Base-by-base conservation (phyloP, 2,888 invertebrate genomes). In the Rhagium mordax region DNA sequence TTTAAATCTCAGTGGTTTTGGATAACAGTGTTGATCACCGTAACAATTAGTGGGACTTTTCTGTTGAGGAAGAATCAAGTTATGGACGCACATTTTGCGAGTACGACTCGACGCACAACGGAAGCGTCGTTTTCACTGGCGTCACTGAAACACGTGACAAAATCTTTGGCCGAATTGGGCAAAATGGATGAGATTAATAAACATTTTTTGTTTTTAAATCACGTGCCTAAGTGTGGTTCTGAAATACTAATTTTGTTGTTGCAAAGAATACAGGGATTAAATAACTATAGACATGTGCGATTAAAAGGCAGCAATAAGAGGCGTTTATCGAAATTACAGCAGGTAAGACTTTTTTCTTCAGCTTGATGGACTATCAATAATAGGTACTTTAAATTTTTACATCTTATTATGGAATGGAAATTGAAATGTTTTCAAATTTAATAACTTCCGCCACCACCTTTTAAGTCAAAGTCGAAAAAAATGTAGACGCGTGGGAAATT, bases 191-290 rank as follows among this genome's bases (percentile, higher is more conserved):
- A 88, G 77, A 86, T 88, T 59, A 90, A 89, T 82, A 86, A 87
- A 64, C 88, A 90, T 81, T 87, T 91, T 70, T 81, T 92, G 65
- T 90, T 92, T 86, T 88, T 92, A 80, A 92, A 92, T 78, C 87
- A 90, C 51, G 88, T 92, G 13, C 92, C 92, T 0, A 90, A 90
- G 78, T 89, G 91, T 53, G 92, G 92, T 13, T 89, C 91, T 3
- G 92, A 92, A 83, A 87, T 91, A 80, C 83, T 92, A 64, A 89
- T 91, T n/a, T 84, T 91, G 74, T 85, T 92, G 27, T 81, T 92
- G 69, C 90, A 92, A 81, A 89, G 89, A 84, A 85, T 92, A 71
- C 90, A 91, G 82, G 90, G 90, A n/a, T 83, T 83, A 75, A 92
- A 92, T 83, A 89, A 88, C 69, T 92, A 91, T 81, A 89, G 89